A percentile compares a stretch with the other conserved stretches of the same genome.
Conservation (phyloP, 2,113 vertebrate genomes). For the Noctilio leporinus region DNA sequence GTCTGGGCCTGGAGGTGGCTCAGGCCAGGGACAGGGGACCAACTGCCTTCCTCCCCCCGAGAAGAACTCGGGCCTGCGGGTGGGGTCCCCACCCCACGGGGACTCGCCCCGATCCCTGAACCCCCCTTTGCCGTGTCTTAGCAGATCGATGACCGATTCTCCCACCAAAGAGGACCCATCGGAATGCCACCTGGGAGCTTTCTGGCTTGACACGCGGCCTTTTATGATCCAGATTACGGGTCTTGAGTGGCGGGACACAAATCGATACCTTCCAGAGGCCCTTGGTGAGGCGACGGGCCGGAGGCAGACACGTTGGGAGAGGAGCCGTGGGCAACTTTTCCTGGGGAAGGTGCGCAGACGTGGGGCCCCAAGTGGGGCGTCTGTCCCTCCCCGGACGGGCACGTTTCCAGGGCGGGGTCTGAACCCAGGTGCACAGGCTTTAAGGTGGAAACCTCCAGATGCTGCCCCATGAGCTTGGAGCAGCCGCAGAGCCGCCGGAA, state of each 20-base stretch:
- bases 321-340: not conserved
- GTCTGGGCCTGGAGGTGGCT: not conserved
- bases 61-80: fast-evolving
- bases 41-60: fast-evolving
- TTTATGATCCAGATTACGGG: not conserved
- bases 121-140: not conserved
- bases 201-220: not conserved
- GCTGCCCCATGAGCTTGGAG: not conserved
- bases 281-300: fast-evolving
- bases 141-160: not conserved
- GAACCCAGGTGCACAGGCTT: not conserved
- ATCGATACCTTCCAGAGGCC: not conserved
- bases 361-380: fast-evolving
- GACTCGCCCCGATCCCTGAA: not conserved
- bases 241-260: not conserved
- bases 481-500: too few relatives aligned
- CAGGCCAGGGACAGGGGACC: fast-evolving
- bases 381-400: not conserved
- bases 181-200: not conserved
- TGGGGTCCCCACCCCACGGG: fast-evolving
- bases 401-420: fast-evolving
- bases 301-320: fast-evolving
- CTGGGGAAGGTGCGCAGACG: not conserved
- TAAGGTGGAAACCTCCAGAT: not conserved
- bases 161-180: not conserved